Base-by-base conservation (phyloP, 2,797 vertebrate genomes). In the Eulemur coronatus region DNA sequence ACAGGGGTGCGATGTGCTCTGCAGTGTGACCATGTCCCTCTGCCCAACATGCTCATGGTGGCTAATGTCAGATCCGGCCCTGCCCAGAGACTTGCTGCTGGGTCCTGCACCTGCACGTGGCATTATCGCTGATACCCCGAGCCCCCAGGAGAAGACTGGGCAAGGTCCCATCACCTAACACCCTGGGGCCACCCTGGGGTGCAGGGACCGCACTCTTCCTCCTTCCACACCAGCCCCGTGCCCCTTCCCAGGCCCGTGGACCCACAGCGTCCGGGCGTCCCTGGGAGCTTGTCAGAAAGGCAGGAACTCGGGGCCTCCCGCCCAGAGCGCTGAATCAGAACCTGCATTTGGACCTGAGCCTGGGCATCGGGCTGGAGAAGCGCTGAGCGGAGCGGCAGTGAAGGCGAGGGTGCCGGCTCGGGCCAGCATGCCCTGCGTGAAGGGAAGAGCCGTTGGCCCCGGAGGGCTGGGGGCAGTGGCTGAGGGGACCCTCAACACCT, bases 41-140 rank as follows among this genome's bases (percentile, higher is more conserved):
- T 17, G 43, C 57, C 59, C 70, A 18, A 50, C 5, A 13, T 1
- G 52, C 55, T 38, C 61, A 0, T 0, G 3, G 46, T 9, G 48
- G 20, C 15, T 10, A 5, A 70, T n/a, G 59, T 61, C 57, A 33
- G 38, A 43, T 26, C 28, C 26, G 70, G 38, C 18, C 46, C 46
- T 55, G 35, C 72, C 50, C 50, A 33, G n/a, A 48, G 38, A 61
- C 41, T 65, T 3, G 7, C 41, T 38, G 38, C 61, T 41, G 61
- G 85, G n/a, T 43, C 65, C 48, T 59, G 52, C 35, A 20, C 65
- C 70, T 43, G 5, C 6, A 8, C 4, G 3, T 20, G 26, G 22
- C 4, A 0, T 0, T 2, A 61, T 0, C 0, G 0, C 35, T 10
- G 0, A 46, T 20, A 17, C 61, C 46, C 8, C 28, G n/a, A 5